A percentile compares a stretch with the other conserved stretches of the same genome.
Evolutionary conservation across 2,797 vertebrate genomes (phyloP).

Genomic region (Urophycis tenuis): DNA sequence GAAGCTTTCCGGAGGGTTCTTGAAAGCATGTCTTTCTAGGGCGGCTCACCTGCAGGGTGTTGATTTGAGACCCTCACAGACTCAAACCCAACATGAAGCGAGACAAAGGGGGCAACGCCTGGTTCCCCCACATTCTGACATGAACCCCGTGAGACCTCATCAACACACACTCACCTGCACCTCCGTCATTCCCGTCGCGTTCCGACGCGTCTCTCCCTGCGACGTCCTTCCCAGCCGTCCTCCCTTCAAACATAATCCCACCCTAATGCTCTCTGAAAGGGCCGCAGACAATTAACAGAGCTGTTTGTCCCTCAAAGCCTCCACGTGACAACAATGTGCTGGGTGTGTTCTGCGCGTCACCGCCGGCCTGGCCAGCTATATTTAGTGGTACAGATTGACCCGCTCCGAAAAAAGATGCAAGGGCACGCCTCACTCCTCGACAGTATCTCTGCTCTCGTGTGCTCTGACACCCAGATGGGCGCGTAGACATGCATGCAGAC

Average conservation of each 20-base stretch:
- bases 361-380: neutral
- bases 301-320: neutral
- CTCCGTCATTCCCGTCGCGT: neutral
- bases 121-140: neutral
- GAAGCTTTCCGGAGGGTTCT: too few species aligned
- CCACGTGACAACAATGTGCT: neutral
- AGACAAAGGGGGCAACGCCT: neutral
- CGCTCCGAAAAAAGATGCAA: neutral
- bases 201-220: neutral
- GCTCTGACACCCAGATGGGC: conserved; percentile 11
- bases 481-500: neutral
- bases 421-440: neutral
- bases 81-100: neutral
- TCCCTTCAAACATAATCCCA: neutral
- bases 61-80: too few species aligned
- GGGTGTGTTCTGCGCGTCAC: neutral
- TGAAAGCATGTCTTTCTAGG: too few species aligned
- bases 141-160: neutral
- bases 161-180: neutral
- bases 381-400: neutral
- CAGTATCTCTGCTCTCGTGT: neutral
- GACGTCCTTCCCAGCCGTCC: neutral
- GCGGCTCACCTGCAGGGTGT: too few species aligned
- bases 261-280: too few species aligned
- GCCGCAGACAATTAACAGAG: too few species aligned